Evolutionary conservation across 1,140 invertebrate genomes (phyloP), one percentile per base, ranked within the genome.

Genomic region (Psilanteris sp.): DNA sequence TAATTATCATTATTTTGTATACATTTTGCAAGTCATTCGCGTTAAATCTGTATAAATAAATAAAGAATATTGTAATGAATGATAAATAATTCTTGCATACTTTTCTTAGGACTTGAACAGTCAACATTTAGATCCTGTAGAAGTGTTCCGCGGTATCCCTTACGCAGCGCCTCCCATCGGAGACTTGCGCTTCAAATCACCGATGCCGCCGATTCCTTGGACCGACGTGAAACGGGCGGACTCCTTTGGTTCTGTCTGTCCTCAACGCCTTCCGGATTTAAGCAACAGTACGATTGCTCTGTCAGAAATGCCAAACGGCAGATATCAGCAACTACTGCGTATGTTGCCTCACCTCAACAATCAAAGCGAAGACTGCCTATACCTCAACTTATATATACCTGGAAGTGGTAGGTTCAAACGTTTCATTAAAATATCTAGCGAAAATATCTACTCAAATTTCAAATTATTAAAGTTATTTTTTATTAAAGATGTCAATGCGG

Each of bases 331-430:
- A 80, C 85, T 94, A 43, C 90, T 90, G 50, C 90, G 90, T 71
- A 89, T 93, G 32, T 79, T 92, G 10, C 92, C 92, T 4, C 88
- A 92, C 74, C 87, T 97, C 16, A 89, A 89, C 67, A 94, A 96
- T 80, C 94, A 96, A 85, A 94, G 92, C 86, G 96, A 97, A 88
- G 95, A 97, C 88, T 97, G 96, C 84, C 91, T 97, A 29, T 94
- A 93, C 83, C 90, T 97, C 71, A 97, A 97, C 84, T 92, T 97
- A 48, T 96, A 95, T 83, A 94, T 95, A 54, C 95, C 95, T 55
- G 92, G 92, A 87, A 93, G 92, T 88, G 93, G 93, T 94, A 80
- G 91, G 92, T 89, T 26, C 14, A 36, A 48, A 73, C 16, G 68
- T 50, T 52, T 67, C 57, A 62, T 57, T 68, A 39, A 34, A 36